Percentiles rank a stretch among this genome's conserved stretches.
phyloP scores from a whole-genome alignment of 2,888 invertebrate genomes.

The Ennomos fuscantarius region DNA sequence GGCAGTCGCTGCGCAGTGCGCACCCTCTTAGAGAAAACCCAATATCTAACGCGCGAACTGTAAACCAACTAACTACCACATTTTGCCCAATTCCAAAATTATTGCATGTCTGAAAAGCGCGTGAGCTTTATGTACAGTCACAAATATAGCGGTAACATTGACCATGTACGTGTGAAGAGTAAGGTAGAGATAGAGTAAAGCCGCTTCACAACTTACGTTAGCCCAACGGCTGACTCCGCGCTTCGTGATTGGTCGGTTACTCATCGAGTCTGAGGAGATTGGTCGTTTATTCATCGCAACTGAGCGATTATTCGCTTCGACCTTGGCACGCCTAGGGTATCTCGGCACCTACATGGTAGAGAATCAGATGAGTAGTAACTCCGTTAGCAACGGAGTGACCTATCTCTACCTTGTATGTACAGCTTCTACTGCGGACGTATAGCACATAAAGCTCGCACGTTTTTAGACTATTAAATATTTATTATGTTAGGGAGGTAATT shows the following conservation, averaged over 20 bases:
- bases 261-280: conserved; percentile 8
- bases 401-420: conserved; percentile 29
- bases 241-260: conserved; percentile 31
- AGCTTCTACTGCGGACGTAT: conserved; percentile 2
- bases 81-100: conserved; percentile 25
- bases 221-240: conserved; percentile 40
- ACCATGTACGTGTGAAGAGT: conserved; percentile 23
- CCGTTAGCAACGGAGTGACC: conserved; percentile 19
- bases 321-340: conserved; percentile 35
- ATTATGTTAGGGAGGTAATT: neutral
- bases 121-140: conserved; percentile 46
- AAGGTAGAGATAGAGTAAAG: conserved; percentile 28
- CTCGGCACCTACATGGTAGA: conserved; percentile 41
- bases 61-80: conserved; percentile 7
- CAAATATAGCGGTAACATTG: conserved; percentile 41
- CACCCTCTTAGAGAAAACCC: no score
- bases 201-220: conserved; percentile 40
- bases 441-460: conserved; percentile 29
- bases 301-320: conserved; percentile 25
- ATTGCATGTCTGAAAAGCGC: conserved; percentile 40
- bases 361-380: conserved; percentile 33
- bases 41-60: neutral
- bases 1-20: no score
- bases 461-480: conserved; percentile 7
- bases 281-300: conserved; percentile 27